Conservation (phyloP, 2,888 invertebrate species). For the Polydrusus tereticollis region DNA sequence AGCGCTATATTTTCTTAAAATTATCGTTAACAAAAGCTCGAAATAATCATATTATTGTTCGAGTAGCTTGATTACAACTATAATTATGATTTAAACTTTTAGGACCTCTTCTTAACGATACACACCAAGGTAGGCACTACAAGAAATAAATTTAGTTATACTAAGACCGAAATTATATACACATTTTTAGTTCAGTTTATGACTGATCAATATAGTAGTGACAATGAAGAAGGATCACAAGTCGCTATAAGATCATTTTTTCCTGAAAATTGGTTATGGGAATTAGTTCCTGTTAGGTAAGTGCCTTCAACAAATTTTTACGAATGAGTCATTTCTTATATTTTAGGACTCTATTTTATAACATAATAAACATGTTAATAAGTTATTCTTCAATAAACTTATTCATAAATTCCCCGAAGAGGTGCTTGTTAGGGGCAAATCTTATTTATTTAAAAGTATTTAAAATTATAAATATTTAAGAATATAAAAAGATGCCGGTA, state of each 20-base stretch:
- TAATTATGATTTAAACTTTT: slow-evolving; percentile 20
- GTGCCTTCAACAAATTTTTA: neutral
- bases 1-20: slow-evolving; percentile 27
- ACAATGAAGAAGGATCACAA: slow-evolving; percentile 54
- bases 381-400: too few species aligned
- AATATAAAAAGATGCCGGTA: too few species aligned
- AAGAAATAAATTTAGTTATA: neutral
- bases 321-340: neutral
- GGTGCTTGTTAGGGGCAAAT: too few species aligned
- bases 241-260: slow-evolving; percentile 66
- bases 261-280: slow-evolving; percentile 80
- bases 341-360: too few species aligned
- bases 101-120: slow-evolving; percentile 50
- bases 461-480: too few species aligned
- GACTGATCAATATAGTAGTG: slow-evolving; percentile 56
- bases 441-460: too few species aligned
- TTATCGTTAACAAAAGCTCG: neutral
- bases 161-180: neutral
- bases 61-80: neutral
- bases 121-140: slow-evolving; percentile 44
- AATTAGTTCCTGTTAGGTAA: slow-evolving; percentile 69
- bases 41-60: too few species aligned
- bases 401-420: too few species aligned
- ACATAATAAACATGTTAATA: too few species aligned
- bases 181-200: slow-evolving; percentile 56